Conservation (phyloP, 1,140 invertebrate species). For the Mizuhopecten yessoensis region DNA sequence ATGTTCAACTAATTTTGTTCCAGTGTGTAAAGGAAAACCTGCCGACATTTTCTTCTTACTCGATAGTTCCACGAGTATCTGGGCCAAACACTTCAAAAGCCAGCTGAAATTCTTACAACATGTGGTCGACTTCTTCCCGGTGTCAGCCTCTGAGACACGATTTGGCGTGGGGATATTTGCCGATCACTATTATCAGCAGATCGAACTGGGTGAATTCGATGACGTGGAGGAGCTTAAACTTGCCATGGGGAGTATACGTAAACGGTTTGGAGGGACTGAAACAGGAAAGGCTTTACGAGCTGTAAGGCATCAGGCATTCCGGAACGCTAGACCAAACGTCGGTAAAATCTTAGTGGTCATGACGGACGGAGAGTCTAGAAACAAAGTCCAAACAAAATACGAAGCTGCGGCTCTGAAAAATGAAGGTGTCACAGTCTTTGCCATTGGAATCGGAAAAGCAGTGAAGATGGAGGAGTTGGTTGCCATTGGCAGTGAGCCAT, state of each 20-base stretch:
- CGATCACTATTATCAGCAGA: slow-evolving; percentile 52
- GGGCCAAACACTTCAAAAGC: slow-evolving; percentile 64
- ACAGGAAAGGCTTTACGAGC: slow-evolving; percentile 56
- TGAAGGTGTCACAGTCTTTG: slow-evolving; percentile 70
- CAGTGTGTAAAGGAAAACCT: slow-evolving; percentile 72
- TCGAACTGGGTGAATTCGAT: slow-evolving; percentile 60
- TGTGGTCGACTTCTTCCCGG: slow-evolving; percentile 67
- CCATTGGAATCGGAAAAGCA: slow-evolving; percentile 72
- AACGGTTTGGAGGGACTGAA: slow-evolving; percentile 53
- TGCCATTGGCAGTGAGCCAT: slow-evolving; percentile 66
- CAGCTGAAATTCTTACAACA: slow-evolving; percentile 69
- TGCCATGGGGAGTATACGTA: slow-evolving; percentile 52
- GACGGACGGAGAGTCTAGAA: slow-evolving; percentile 71
- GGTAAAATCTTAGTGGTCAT: slow-evolving; percentile 69
- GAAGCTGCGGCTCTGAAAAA: slow-evolving; percentile 62
- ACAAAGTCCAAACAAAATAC: slow-evolving; percentile 61
- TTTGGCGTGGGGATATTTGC: slow-evolving; percentile 69
- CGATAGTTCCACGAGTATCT: slow-evolving; percentile 75
- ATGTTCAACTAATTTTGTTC: too few species aligned
- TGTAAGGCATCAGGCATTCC: slow-evolving; percentile 43
- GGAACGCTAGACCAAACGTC: slow-evolving; percentile 50
- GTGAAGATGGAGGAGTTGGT: slow-evolving; percentile 69
- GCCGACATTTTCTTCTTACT: slow-evolving; percentile 75
- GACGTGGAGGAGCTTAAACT: slow-evolving; percentile 56
- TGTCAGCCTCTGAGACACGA: slow-evolving; percentile 62